A percentile compares a stretch with the other conserved stretches of the same genome.
phyloP scores from a whole-genome alignment of 2,888 invertebrate species.

The Isotomurus palustris region DNA sequence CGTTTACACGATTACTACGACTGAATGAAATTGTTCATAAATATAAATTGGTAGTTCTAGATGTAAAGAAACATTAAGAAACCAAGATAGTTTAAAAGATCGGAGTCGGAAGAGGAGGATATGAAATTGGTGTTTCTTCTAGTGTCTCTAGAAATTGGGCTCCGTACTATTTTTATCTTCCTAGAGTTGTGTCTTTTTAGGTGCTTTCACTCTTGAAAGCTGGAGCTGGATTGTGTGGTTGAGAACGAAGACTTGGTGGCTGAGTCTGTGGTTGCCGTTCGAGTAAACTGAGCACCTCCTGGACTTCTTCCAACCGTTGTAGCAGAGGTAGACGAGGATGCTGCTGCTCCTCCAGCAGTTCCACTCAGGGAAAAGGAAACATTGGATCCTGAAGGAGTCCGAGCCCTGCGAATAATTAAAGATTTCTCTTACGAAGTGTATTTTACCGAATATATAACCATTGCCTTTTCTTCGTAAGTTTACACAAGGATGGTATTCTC shows the following conservation, averaged over 20 bases:
- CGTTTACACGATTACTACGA: no score
- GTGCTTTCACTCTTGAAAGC: slow-evolving; percentile 17
- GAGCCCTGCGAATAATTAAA: slow-evolving; percentile 58
- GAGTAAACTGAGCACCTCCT: slow-evolving; percentile 11
- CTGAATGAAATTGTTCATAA: no score
- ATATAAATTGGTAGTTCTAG: no score
- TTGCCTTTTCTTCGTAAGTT: no score
- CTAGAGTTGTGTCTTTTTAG: background rate
- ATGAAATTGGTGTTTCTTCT: no score
- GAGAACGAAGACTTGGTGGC: slow-evolving; percentile 18
- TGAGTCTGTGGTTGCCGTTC: slow-evolving; percentile 17
- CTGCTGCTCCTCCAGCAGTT: slow-evolving; percentile 14
- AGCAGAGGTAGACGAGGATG: slow-evolving; percentile 20
- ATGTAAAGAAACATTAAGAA: no score
- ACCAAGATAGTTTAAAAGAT: no score
- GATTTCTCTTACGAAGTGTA: background rate
- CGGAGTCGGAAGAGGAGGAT: no score
- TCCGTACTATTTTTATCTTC: background rate
- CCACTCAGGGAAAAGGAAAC: slow-evolving; percentile 38
- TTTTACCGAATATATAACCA: background rate
- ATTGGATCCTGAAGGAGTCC: slow-evolving; percentile 68
- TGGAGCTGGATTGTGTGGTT: slow-evolving; percentile 16
- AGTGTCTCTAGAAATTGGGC: background rate
- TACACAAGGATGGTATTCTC: no score
- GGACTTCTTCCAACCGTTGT: slow-evolving; percentile 13